Evolutionary conservation across 2,113 vertebrate species (phyloP).

Genomic region (Dasyurus viverrinus): DNA sequence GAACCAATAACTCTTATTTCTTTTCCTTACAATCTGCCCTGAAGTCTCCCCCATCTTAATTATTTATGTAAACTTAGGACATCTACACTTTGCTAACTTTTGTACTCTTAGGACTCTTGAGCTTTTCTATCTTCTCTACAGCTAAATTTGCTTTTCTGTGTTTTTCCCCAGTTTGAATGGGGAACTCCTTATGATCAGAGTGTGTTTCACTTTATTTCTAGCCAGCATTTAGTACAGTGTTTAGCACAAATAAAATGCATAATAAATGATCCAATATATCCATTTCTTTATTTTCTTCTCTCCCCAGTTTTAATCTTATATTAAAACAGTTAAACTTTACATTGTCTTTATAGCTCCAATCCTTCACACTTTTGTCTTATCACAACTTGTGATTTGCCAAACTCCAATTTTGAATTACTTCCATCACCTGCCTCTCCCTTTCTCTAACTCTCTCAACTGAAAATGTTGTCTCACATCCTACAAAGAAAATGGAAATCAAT

Average conservation of each 20-base stretch:
- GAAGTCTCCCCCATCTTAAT: not conserved
- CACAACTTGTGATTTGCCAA: not conserved
- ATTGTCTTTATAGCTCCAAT: not conserved
- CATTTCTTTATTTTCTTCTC: not conserved
- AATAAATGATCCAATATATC: not conserved
- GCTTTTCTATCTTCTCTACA: not conserved
- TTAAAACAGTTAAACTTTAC: not conserved
- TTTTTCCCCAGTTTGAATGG: not conserved
- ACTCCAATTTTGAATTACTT: not conserved
- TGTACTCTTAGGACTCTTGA: not conserved
- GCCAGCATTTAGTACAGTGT: not conserved
- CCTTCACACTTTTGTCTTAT: not conserved
- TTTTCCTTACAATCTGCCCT: not conserved
- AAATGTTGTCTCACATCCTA: not conserved
- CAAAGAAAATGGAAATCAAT: not conserved
- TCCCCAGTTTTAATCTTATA: not conserved
- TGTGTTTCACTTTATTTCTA: not conserved
- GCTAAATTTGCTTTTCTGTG: not conserved
- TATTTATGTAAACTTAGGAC: not conserved
- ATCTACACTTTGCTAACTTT: not conserved
- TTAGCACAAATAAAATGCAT: not conserved
- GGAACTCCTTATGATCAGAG: not conserved
- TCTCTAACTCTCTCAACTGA: not conserved
- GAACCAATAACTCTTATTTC: not conserved
- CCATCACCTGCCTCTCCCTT: not conserved